Percentiles rank a stretch among this genome's conserved stretches.
phyloP scores from a whole-genome alignment of 1,140 invertebrate genomes.

The Drosophila bocqueti region DNA sequence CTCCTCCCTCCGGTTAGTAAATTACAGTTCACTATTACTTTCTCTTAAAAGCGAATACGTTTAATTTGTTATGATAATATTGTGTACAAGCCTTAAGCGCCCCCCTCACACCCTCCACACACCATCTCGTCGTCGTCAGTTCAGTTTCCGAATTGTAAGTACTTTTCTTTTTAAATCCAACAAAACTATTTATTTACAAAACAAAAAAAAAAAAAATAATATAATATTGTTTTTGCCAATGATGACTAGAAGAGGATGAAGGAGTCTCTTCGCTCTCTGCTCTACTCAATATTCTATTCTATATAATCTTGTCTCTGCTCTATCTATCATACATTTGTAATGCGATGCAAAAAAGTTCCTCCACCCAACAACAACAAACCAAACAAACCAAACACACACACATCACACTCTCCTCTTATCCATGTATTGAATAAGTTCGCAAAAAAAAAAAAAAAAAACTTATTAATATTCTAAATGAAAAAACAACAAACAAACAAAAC shows the following conservation, averaged over 20 bases:
- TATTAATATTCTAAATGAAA: conserved; percentile 73
- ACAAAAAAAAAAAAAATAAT: conserved; percentile 26
- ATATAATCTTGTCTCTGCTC: conserved; percentile 65
- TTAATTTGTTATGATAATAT: conserved; percentile 23
- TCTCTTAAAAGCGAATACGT: conserved; percentile 44
- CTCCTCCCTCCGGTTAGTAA: conserved; percentile 55
- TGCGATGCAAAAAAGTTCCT: conserved; percentile 80
- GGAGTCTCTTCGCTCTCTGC: conserved; percentile 45
- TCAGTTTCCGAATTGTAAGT: conserved; percentile 84
- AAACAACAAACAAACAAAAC: conserved; percentile 44
- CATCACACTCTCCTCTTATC: conserved; percentile 62
- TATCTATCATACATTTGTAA: conserved; percentile 82
- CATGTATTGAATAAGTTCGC: conserved; percentile 73
- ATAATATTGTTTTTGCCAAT: conserved; percentile 52
- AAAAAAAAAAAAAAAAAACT: conserved; percentile 67
- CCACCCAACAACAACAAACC: conserved; percentile 51
- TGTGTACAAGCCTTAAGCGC: conserved; percentile 8
- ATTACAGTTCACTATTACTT: conserved; percentile 37
- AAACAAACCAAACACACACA: conserved; percentile 35
- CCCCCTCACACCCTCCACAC: conserved; percentile 44
- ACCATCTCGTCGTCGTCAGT: conserved; percentile 69
- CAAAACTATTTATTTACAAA: conserved; percentile 49
- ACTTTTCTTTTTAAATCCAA: conserved; percentile 77
- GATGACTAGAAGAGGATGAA: conserved; percentile 32
- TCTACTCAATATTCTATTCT: conserved; percentile 63